phyloP scores from a whole-genome alignment of 2,797 vertebrate species.

The Alfaro cultratus region DNA sequence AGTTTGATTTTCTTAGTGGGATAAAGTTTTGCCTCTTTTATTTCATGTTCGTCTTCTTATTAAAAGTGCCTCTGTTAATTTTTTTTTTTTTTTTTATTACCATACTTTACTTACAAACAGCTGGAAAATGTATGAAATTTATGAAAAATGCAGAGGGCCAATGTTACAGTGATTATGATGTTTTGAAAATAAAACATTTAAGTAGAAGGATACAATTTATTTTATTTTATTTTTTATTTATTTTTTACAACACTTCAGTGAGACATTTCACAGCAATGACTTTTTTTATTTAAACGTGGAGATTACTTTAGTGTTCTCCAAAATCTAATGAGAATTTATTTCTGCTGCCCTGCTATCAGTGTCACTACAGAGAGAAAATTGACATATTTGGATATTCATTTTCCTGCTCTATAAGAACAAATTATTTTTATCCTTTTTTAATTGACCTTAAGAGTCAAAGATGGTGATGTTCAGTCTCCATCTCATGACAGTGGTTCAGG shows the following conservation, averaged over 20 bases:
- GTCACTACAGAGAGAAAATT: not conserved
- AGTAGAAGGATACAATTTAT: too few species aligned
- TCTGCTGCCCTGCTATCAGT: not conserved
- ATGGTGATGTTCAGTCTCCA: slow-evolving; percentile 33
- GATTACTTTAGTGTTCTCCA: not conserved
- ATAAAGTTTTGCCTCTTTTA: not conserved
- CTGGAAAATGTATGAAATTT: too few species aligned
- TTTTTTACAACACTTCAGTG: too few species aligned
- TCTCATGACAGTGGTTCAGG: slow-evolving; percentile 31
- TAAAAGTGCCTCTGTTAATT: not conserved
- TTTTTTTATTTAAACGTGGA: too few species aligned
- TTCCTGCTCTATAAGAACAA: not conserved
- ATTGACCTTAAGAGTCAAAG: slow-evolving; percentile 18
- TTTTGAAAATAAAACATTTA: too few species aligned
- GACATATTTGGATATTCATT: not conserved
- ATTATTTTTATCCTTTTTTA: not conserved
- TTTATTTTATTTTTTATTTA: too few species aligned
- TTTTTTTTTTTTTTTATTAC: too few species aligned
- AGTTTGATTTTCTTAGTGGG: not conserved
- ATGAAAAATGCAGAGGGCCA: too few species aligned
- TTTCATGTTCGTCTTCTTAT: not conserved
- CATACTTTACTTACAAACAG: too few species aligned
- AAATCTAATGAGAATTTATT: not conserved
- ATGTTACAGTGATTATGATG: too few species aligned
- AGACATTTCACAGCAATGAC: too few species aligned